Evolutionary conservation across 1,140 invertebrate genomes (phyloP).

Genomic region (Littorina saxatilis): DNA sequence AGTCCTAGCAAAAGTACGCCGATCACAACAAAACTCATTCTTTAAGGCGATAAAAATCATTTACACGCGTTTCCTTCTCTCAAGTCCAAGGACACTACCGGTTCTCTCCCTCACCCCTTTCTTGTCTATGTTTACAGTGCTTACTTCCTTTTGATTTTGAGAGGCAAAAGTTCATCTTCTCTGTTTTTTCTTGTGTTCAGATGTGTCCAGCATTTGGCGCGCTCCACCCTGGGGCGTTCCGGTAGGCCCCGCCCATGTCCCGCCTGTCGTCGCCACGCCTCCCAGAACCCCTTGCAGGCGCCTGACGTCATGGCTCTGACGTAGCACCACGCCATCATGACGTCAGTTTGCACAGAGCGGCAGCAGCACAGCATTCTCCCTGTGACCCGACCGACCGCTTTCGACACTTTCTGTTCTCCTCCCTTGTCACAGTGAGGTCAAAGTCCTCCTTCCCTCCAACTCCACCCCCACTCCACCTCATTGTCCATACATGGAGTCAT

Average conservation of each 20-base stretch:
- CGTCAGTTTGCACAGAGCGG: slow-evolving; percentile 2
- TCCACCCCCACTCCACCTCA: no score
- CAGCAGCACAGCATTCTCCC: not conserved
- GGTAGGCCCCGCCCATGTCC: slow-evolving; percentile 50
- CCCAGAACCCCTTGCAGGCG: slow-evolving; percentile 44
- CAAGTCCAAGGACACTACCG: no score
- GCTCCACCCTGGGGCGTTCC: slow-evolving; percentile 50
- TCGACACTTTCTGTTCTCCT: not conserved
- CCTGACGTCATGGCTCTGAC: slow-evolving; percentile 41
- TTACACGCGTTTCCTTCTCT: no score
- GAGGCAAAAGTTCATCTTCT: no score
- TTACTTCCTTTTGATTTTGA: no score
- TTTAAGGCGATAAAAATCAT: no score
- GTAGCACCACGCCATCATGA: slow-evolving; percentile 17
- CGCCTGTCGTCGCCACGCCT: slow-evolving; percentile 48
- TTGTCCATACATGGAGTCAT: no score
- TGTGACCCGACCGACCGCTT: not conserved
- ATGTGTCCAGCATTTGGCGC: slow-evolving; percentile 48
- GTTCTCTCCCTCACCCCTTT: no score
- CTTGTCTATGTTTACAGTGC: no score
- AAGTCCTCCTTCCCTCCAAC: no score
- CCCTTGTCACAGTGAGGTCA: not conserved
- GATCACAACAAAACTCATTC: no score
- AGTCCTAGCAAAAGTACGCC: no score
- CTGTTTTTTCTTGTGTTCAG: slow-evolving; percentile 35